Evolutionary conservation across 1,140 invertebrate genomes (phyloP).

Genomic region (Leucophenga varia): DNA sequence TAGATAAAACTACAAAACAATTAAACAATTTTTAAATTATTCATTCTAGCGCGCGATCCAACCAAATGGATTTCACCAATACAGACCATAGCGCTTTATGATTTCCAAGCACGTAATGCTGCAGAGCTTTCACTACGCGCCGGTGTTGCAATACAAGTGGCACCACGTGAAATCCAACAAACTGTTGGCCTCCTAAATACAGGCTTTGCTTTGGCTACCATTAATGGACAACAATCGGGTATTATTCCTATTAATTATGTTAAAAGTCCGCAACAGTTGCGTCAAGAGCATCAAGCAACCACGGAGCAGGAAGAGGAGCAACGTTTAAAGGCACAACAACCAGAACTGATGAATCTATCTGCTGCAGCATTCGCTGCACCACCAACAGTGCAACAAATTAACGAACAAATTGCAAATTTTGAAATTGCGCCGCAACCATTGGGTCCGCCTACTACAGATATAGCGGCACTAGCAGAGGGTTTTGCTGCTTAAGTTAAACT

Average conservation of each 20-base stretch:
- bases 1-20: too few relatives aligned
- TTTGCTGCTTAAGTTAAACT: slow-evolving; percentile 30
- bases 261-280: slow-evolving; percentile 56
- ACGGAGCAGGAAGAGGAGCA: too few relatives aligned
- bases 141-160: slow-evolving; percentile 78
- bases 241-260: slow-evolving; percentile 82
- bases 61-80: slow-evolving; percentile 72
- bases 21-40: too few relatives aligned
- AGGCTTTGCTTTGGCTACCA: slow-evolving; percentile 74
- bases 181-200: slow-evolving; percentile 63
- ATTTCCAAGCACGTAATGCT: slow-evolving; percentile 70
- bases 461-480: slow-evolving; percentile 27
- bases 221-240: slow-evolving; percentile 70
- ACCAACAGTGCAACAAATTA: slow-evolving; percentile 34
- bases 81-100: slow-evolving; percentile 72
- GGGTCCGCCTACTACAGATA: slow-evolving; percentile 31
- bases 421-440: slow-evolving; percentile 38
- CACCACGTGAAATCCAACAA: slow-evolving; percentile 81
- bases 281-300: slow-evolving; percentile 27
- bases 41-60: slow-evolving; percentile 62
- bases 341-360: slow-evolving; percentile 40
- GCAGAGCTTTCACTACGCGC: slow-evolving; percentile 77
- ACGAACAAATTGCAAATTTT: slow-evolving; percentile 28
- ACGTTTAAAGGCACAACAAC: slow-evolving; percentile 13
- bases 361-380: slow-evolving; percentile 33